A percentile compares a stretch with the other conserved stretches of the same genome.
These are phyloP conservation scores for Enteromius trimaculatus DNA, from an alignment of 2,797 vertebrate genomes.

Conservation along the genomic window DNA sequence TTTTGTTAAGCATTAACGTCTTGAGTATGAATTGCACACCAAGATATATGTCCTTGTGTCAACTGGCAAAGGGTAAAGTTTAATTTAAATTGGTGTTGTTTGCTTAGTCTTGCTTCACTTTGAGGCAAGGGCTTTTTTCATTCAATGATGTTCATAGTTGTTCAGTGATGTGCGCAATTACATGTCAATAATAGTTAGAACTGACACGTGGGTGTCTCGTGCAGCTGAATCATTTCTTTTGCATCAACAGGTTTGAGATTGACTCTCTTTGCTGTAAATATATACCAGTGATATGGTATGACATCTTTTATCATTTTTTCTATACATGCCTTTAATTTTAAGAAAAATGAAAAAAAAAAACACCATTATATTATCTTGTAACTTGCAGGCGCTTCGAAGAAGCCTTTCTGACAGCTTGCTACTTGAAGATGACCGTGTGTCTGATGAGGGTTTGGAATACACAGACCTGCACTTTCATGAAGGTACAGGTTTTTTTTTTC, in stretches of 20 bases:
- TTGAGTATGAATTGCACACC: no score
- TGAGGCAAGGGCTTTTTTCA: background rate
- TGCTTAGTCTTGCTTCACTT: background rate
- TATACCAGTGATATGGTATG: conserved; percentile 29
- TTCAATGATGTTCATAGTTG: background rate
- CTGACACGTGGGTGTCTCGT: background rate
- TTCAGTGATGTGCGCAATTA: background rate
- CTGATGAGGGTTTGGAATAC: conserved; percentile 58
- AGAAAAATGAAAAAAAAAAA: background rate
- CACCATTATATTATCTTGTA: conserved; percentile 1
- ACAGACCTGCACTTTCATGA: conserved; percentile 64
- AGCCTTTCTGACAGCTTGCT: conserved; percentile 76
- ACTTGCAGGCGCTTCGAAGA: conserved; percentile 68
- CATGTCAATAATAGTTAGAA: background rate
- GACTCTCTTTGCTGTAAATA: conserved; percentile 1
- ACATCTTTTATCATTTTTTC: background rate
- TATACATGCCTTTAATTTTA: background rate
- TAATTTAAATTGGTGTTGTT: background rate
- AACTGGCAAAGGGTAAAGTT: conserved; percentile 8
- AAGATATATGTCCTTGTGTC: background rate
- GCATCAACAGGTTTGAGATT: conserved; percentile 36
- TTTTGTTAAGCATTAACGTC: background rate
- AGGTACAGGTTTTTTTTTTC: conserved; percentile 65
- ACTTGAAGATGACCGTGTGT: conserved; percentile 70
- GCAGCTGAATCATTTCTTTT: background rate